Evolutionary conservation across 1,140 invertebrate genomes (phyloP), one percentile per base, ranked within the genome.

Genomic region (Eumaeus atala): DNA sequence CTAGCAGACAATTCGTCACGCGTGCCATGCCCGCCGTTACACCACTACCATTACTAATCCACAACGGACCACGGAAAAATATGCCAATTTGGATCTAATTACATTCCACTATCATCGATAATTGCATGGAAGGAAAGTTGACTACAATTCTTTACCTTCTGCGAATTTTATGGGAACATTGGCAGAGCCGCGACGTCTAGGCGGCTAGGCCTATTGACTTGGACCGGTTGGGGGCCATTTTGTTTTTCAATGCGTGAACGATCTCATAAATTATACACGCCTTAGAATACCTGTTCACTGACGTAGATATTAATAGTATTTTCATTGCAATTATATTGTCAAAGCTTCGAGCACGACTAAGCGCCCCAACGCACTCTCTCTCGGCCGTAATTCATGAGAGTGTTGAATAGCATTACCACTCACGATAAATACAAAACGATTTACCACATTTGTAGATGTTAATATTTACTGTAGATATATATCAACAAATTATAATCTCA

Each of bases 211-310:
- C 40, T 18, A 44, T 44, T 9, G 40, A 44, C 40, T 44, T 16
- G 16, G 40, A 44, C 40, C 40, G 40, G 40, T 44, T 44, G 8
- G 14, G 16, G 5, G 40, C 40, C 14, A 44, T 44, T 44, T 44
- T 44, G 40, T 9, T 44, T 44, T 44, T 44, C 40, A 17, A 44
- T 9, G 40, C 40, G 40, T 44, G 17, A 44, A 44, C 40, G 40
- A 44, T 44, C 40, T 16, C 40, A 44, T 44, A 44, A 44, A 44
- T 44, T 44, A 16, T 16, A 44, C 40, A 44, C 40, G 40, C 14
- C 16, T 44, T 16, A 44, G 40, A 44, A 44, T 16, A 44, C 40
- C 40, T 44, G 40, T 44, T 44, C 14, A 6, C 7, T 16, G 40
- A 40, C 38, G 38, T 44, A 44, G 16, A 44, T 44, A 17, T 44